Evolutionary conservation across 1,140 invertebrate species (phyloP), one percentile per base, ranked within the genome.

Genomic region (Papilio xuthus): DNA sequence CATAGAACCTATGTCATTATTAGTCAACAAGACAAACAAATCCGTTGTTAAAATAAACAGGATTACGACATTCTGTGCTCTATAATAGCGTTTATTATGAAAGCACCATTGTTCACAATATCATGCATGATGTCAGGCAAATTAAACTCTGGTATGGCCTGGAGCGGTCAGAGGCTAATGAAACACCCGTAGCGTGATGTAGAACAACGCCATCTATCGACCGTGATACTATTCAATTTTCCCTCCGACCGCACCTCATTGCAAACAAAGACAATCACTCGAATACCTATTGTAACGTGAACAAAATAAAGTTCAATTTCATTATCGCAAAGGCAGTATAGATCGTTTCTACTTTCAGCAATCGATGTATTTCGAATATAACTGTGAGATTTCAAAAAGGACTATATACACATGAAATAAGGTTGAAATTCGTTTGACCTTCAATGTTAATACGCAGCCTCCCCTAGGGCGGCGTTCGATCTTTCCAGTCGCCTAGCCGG

Each of bases 401-500:
- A 83, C 86, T 81, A 42, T 92, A 88, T 83, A 81, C 23, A 44
- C 13, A 26, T 60, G 60, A 67, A 41, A 41, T 79, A 77, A 83
- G 81, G 84, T 84, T 53, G 72, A 81, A 37, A 80, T 81, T 89
- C 18, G 81, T 53, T 69, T 44, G 78, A 12, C 9, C 32, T 60
- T 0, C 26, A 82, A 85, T 86, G 86, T 88, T 84, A 84, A 88
- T 86, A 90, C 90, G 88, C 91, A 92, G 89, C 91, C 91, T 93
- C 91, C 91, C 91, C 90, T 88, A 86, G 90, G 91, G 89, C 89
- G 86, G 87, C 86, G 88, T 89, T 93, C 92, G 92, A 93, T 93
- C 90, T 90, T 89, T 87, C 85, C 92, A 93, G 92, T 93, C 89
- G 88, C 88, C 87, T 89, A 84, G 88, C 87, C 89, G 90, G 91